A percentile compares a stretch with the other conserved stretches of the same genome.
Conservation (phyloP, 2,797 vertebrate genomes). For the Poecile montanus region DNA sequence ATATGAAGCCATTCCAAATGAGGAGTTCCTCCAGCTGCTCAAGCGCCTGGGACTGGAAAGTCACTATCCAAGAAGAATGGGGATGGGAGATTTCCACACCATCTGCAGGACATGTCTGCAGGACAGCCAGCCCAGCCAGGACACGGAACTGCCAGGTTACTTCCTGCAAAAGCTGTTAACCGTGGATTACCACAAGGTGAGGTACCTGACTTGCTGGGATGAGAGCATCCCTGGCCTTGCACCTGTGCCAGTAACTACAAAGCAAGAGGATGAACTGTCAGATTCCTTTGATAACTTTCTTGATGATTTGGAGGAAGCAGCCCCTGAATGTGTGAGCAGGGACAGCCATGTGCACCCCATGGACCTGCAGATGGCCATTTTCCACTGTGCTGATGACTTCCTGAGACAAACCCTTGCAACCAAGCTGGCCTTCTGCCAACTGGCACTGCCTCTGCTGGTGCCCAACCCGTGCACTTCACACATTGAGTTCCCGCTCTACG, state of each 20-base stretch:
- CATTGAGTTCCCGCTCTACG: conserved; percentile 77
- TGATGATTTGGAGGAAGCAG: neutral
- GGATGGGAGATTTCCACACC: conserved; percentile 42
- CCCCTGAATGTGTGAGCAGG: neutral
- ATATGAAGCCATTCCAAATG: neutral
- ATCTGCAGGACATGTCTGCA: conserved; percentile 39
- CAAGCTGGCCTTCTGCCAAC: conserved; percentile 79
- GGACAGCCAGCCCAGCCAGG: conserved; percentile 23
- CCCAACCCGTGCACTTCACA: conserved; percentile 63
- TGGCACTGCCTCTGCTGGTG: conserved; percentile 80
- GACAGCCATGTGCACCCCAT: conserved; percentile 68
- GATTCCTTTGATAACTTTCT: neutral
- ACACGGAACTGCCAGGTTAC: conserved; percentile 41
- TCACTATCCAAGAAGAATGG: conserved; percentile 64
- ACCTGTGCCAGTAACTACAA: accelerated
- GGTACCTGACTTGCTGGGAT: conserved; percentile 51
- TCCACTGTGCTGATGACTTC: conserved; percentile 77
- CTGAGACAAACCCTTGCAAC: conserved; percentile 73
- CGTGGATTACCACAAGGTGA: conserved; percentile 68
- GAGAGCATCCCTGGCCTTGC: neutral
- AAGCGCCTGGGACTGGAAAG: conserved; percentile 52
- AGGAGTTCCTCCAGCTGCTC: conserved; percentile 50
- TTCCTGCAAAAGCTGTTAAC: conserved; percentile 74
- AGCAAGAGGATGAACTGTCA: accelerated
- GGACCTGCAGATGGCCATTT: conserved; percentile 81